Conservation (phyloP, 2,113 vertebrate species). For the Aegithalos caudatus region DNA sequence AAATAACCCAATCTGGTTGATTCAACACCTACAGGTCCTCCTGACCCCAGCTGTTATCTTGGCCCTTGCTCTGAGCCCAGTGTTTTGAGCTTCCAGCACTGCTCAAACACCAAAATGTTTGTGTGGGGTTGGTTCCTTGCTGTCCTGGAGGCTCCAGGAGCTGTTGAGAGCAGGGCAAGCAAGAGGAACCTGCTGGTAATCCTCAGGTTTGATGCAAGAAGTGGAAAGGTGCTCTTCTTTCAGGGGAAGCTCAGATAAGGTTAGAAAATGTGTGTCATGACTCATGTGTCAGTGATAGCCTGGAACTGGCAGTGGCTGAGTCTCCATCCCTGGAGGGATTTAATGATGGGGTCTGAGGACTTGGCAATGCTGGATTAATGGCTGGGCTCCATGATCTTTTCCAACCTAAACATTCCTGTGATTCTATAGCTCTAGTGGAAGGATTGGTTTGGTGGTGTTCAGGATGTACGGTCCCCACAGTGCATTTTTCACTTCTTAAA, state of each 20-base stretch:
- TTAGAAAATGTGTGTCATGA: not conserved
- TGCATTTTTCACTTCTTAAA: not conserved
- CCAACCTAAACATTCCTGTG: not conserved
- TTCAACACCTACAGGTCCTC: not conserved
- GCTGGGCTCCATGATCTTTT: not conserved
- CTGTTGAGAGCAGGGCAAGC: not conserved
- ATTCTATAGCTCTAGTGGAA: not conserved
- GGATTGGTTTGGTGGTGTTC: not conserved
- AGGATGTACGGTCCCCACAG: not conserved
- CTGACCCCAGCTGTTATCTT: not conserved
- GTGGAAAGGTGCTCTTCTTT: not conserved
- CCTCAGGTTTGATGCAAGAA: not conserved
- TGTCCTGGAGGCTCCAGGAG: not conserved
- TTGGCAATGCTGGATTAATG: not conserved
- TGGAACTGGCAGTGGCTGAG: not conserved
- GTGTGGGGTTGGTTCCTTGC: not conserved
- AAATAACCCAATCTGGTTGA: not conserved
- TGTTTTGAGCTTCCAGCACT: not conserved
- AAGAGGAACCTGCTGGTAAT: not conserved
- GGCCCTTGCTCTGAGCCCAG: not conserved
- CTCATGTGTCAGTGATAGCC: not conserved
- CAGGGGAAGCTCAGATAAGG: not conserved
- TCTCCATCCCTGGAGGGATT: not conserved
- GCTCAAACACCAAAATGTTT: not conserved
- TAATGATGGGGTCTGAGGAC: not conserved